These are phyloP conservation scores for Isotomurus palustris DNA, from an alignment of 2,888 invertebrate genomes.

Conservation along the genomic window DNA sequence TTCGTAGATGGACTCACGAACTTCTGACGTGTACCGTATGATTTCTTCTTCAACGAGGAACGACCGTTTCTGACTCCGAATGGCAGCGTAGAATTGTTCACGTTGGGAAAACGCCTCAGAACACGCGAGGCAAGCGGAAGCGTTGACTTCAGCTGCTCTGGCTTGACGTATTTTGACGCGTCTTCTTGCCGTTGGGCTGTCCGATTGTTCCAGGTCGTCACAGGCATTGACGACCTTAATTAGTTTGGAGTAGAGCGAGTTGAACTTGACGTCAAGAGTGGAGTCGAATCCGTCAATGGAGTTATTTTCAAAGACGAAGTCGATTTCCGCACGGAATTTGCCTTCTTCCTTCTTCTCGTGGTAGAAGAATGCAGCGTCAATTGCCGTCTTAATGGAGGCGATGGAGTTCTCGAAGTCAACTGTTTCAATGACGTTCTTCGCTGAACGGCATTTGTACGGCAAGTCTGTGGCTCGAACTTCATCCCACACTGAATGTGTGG, in stretches of 20 bases:
- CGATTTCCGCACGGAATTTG: not conserved
- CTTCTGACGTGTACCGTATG: not conserved
- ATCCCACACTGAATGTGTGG: not conserved
- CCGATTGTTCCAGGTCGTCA: not conserved
- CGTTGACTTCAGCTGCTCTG: not conserved
- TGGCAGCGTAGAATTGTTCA: slow-evolving; percentile 1
- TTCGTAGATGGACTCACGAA: slow-evolving; percentile 6
- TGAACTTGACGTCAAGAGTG: not conserved
- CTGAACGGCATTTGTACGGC: not conserved
- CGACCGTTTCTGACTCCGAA: not conserved
- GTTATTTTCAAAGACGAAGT: not conserved
- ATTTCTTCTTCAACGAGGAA: slow-evolving; percentile 4
- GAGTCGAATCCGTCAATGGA: not conserved
- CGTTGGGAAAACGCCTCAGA: not conserved
- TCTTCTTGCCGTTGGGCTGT: not conserved
- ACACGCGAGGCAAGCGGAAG: not conserved
- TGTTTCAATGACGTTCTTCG: not conserved
- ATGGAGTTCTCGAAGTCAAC: slow-evolving; percentile 2
- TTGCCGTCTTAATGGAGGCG: not conserved
- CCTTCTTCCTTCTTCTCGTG: slow-evolving; percentile 1
- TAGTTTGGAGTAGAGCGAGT: not conserved
- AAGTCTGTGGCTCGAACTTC: not conserved
- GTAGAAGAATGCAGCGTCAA: slow-evolving; percentile 11
- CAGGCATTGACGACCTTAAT: slow-evolving; percentile 5
- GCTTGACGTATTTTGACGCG: not conserved